Evolutionary conservation across 2,113 vertebrate genomes (phyloP), one percentile per base, ranked within the genome.

Genomic region (Proterorhinus semilunaris): DNA sequence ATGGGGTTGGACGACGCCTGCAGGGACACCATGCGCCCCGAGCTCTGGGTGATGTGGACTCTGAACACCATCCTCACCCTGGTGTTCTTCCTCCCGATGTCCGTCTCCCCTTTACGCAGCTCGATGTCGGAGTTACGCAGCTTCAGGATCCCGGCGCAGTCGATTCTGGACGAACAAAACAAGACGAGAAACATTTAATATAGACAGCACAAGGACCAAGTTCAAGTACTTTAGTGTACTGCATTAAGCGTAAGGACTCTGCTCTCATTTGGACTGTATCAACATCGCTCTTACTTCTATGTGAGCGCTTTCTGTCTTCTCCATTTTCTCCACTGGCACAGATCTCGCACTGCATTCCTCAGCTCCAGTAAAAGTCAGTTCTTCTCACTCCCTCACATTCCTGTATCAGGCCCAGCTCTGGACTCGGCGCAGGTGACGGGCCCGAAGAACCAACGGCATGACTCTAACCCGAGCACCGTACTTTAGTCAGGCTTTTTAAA

Each of bases 71-170:
- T 94, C 66, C 96, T 83, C 72, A 98, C 96, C 0, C 96, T 92
- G 0, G 96, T 98, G 91, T 98, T 98, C 92, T 98, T 98, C 45
- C 96, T 89, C 1, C 96, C 96, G 0, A 98, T 98, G 90, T 98
- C 96, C 0, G 96, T 98, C 87, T 98, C 96, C 1, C 96, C 96
- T 81, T 98, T 98, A 12, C 96, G 92, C 83, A 98, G 92, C 84
- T 98, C 96, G 0, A 98, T 98, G 86, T 98, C 96, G 0, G 96
- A 98, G 81, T 98, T 98, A 6, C 96, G 91, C 68, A 98, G 94
- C 85, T 98, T 98, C 71, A 98, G 76, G 74, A 98, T 98, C 47
- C 96, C 96, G 0, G 96, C 96, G 12, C 96, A 98, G 90, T 98
- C 96, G 0, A 98, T 96, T 78, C 96, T 98, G 85, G 68, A 43